A percentile compares a stretch with the other conserved stretches of the same genome.
These are phyloP conservation scores for Hydra vulgaris DNA, from an alignment of 30 jellyfish, hydroid and myxozoan species.

Conservation along the genomic window DNA sequence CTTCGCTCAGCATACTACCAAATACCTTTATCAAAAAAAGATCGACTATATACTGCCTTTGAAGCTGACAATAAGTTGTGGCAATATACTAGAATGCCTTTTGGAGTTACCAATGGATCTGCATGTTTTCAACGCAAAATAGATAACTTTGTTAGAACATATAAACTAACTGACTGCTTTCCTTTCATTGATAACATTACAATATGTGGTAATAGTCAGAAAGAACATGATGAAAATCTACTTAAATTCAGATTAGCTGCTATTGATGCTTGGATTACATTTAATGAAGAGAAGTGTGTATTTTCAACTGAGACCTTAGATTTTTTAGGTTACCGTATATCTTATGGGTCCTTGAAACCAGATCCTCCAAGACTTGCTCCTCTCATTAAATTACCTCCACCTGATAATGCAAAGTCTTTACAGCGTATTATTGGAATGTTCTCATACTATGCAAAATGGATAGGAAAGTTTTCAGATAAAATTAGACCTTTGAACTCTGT, in stretches of 20 bases:
- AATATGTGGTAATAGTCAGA: slow-evolving; percentile 42
- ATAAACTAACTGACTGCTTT: slow-evolving; percentile 28
- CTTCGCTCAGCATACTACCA: slow-evolving; percentile 53
- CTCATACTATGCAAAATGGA: slow-evolving; percentile 53
- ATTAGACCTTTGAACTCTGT: slow-evolving; percentile 34
- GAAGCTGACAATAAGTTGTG: slow-evolving; percentile 28
- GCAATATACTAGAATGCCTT: slow-evolving; percentile 46
- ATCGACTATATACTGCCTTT: slow-evolving; percentile 38
- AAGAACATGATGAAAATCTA: slow-evolving; percentile 48
- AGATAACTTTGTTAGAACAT: slow-evolving; percentile 18
- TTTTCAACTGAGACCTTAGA: slow-evolving; percentile 32
- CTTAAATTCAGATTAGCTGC: slow-evolving; percentile 39
- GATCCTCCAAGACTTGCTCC: slow-evolving; percentile 66
- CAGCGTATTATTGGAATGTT: slow-evolving; percentile 45
- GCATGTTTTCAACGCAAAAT: slow-evolving; percentile 50
- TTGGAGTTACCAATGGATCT: slow-evolving; percentile 59
- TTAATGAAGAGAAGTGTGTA: slow-evolving; percentile 36
- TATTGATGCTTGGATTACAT: slow-evolving; percentile 24
- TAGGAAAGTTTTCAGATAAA: slow-evolving; percentile 41
- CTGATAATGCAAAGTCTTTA: slow-evolving; percentile 27
- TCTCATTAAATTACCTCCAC: slow-evolving; percentile 45
- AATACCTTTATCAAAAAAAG: slow-evolving; percentile 32
- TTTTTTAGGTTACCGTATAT: slow-evolving; percentile 39
- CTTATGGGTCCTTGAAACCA: slow-evolving; percentile 45
- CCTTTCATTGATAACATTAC: slow-evolving; percentile 45